A percentile compares a stretch with the other conserved stretches of the same genome.
Evolutionary conservation across 2,888 invertebrate genomes (phyloP).

Genomic region (Acronicta alni): DNA sequence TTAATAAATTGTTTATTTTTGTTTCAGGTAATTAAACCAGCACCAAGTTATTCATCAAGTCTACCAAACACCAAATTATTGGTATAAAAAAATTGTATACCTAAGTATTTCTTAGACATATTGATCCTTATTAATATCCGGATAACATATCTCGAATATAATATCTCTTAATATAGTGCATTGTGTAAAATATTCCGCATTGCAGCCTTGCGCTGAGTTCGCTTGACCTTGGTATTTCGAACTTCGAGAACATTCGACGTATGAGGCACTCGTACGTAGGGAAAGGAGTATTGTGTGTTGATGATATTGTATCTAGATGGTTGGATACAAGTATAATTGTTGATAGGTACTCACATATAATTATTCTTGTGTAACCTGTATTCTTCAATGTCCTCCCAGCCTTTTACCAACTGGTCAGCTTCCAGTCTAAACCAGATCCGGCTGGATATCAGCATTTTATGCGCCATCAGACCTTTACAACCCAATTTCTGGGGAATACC

Average conservation of each 20-base stretch:
- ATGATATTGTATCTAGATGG: constrained; percentile 4
- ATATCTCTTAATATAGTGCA: constrained; percentile 24
- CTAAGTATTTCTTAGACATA: background rate
- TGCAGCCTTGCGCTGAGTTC: constrained; percentile 43
- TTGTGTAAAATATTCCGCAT: constrained; percentile 37
- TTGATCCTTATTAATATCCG: constrained; percentile 1
- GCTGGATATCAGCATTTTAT: too few species aligned
- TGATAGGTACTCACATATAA: background rate
- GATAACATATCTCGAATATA: constrained; percentile 24
- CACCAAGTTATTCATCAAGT: background rate
- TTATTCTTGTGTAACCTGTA: background rate
- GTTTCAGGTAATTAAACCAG: constrained; percentile 39
- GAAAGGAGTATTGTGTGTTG: constrained; percentile 38
- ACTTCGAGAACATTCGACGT: constrained; percentile 40
- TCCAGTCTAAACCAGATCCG: too few species aligned
- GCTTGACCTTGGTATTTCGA: constrained; percentile 53
- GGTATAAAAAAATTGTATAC: background rate
- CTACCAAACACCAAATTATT: too few species aligned
- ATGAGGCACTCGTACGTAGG: constrained; percentile 10
- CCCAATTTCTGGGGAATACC: too few species aligned
- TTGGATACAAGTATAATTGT: background rate
- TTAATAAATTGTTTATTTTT: constrained; percentile 16
- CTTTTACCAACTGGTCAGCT: too few species aligned
- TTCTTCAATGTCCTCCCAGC: too few species aligned
- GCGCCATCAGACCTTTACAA: too few species aligned